Conservation (phyloP, 2,888 invertebrate genomes). For the Drosophila macrospina region DNA sequence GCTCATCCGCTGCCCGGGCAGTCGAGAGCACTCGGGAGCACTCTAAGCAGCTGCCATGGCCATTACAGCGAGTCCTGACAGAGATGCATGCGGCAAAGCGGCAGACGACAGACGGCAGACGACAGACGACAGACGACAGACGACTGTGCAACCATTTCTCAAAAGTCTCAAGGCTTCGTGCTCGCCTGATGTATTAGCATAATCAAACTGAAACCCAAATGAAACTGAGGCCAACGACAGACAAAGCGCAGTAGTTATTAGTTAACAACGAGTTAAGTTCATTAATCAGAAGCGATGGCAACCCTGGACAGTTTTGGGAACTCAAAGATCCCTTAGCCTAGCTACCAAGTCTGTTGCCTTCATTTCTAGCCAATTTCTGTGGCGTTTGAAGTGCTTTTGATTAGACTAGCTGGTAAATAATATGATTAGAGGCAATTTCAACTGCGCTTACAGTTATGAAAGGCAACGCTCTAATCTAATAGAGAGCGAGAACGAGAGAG, state of each 20-base stretch:
- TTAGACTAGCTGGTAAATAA: slow-evolving; percentile 20
- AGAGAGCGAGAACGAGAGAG: slow-evolving; percentile 52
- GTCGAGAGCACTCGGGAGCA: slow-evolving; percentile 1
- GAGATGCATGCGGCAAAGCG: slow-evolving; percentile 45
- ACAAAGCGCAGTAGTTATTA: slow-evolving; percentile 23
- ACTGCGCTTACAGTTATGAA: slow-evolving; percentile 33
- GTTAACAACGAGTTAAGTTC: not conserved
- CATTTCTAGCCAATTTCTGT: slow-evolving; percentile 10
- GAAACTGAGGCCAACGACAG: slow-evolving; percentile 3
- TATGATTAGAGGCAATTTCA: slow-evolving; percentile 45
- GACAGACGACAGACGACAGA: too few relatives aligned
- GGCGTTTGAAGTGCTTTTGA: slow-evolving; percentile 46
- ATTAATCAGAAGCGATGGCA: not conserved
- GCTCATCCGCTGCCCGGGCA: slow-evolving; percentile 15
- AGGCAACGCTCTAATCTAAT: slow-evolving; percentile 55
- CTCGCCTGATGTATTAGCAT: slow-evolving; percentile 49
- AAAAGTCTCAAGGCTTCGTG: slow-evolving; percentile 14
- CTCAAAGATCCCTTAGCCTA: not conserved
- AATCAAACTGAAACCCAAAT: slow-evolving; percentile 26
- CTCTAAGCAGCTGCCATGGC: slow-evolving; percentile 1
- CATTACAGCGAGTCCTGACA: slow-evolving; percentile 27
- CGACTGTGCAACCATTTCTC: slow-evolving; percentile 49
- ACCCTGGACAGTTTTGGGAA: too few relatives aligned
- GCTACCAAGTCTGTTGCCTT: not conserved
- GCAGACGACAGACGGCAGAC: not conserved